These are phyloP conservation scores for Mya arenaria DNA, from an alignment of 1,140 invertebrate species.

Conservation along the genomic window DNA sequence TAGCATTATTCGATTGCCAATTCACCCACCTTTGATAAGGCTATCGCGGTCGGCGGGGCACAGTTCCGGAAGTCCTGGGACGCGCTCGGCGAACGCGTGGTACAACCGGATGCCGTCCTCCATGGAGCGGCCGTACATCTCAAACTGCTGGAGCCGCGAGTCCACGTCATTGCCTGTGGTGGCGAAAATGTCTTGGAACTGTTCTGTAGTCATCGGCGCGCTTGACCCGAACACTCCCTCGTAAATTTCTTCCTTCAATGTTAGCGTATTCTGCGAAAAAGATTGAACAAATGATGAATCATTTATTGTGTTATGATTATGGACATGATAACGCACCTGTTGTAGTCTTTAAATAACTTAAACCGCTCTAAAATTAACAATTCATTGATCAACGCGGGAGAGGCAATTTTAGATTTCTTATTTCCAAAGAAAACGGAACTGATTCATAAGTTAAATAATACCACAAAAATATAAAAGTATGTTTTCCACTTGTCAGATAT, in stretches of 20 bases:
- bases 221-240: slow-evolving; percentile 7
- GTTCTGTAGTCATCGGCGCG: background rate
- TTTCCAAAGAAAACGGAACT: too few species aligned
- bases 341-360: too few species aligned
- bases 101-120: background rate
- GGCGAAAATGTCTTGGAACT: slow-evolving; percentile 2
- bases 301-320: too few species aligned
- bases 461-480: too few species aligned
- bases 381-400: too few species aligned
- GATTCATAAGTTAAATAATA: too few species aligned
- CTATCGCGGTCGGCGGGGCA: background rate
- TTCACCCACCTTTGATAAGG: slow-evolving; percentile 7
- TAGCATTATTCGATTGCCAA: background rate
- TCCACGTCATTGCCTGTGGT: slow-evolving; percentile 12
- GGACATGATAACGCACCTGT: too few species aligned
- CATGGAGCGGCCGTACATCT: slow-evolving; percentile 7
- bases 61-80: slow-evolving; percentile 2
- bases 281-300: background rate
- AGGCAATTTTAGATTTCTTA: too few species aligned
- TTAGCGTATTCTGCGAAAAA: slow-evolving; percentile 10
- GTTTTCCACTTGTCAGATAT: too few species aligned
- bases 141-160: background rate
- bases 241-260: slow-evolving; percentile 27
- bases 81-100: background rate
- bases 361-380: too few species aligned